A percentile compares a stretch with the other conserved stretches of the same genome.
phyloP scores from a whole-genome alignment of 2,113 vertebrate genomes.

The Prionailurus bengalensis region DNA sequence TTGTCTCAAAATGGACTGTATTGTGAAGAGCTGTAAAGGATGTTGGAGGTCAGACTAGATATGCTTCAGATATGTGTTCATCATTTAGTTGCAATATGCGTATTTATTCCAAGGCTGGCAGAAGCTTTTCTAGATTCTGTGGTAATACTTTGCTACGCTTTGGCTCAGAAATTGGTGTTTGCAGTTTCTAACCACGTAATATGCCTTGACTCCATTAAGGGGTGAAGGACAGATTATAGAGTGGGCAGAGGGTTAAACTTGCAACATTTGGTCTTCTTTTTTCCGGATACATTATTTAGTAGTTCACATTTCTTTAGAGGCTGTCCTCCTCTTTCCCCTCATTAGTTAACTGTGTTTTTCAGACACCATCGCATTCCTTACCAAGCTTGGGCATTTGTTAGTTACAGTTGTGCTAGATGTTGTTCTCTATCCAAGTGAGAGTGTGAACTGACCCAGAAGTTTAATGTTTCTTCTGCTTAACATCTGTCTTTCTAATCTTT shows the following conservation, averaged over 20 bases:
- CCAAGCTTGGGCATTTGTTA: slow-evolving; percentile 80
- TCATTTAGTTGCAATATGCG: slow-evolving; percentile 28
- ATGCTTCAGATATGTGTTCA: not conserved
- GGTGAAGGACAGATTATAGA: not conserved
- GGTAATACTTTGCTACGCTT: slow-evolving; percentile 52
- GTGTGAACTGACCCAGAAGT: not conserved
- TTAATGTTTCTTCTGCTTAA: not conserved
- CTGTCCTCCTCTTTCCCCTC: not conserved
- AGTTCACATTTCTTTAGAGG: slow-evolving; percentile 45
- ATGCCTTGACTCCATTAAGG: not conserved
- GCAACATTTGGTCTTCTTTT: not conserved
- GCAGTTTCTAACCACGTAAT: not conserved
- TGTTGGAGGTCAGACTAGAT: not conserved
- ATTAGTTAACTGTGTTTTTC: not conserved
- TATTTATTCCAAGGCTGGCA: slow-evolving; percentile 43
- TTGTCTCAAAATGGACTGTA: not conserved
- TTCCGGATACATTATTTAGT: slow-evolving; percentile 16
- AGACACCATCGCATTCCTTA: slow-evolving; percentile 75
- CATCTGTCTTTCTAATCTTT: not conserved
- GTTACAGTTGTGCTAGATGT: not conserved
- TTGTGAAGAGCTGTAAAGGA: not conserved
- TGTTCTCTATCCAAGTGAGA: not conserved
- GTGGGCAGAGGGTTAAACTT: not conserved
- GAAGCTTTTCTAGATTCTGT: slow-evolving; percentile 27
- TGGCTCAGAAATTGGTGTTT: slow-evolving; percentile 12